Conservation (phyloP, 2,113 vertebrate genomes). For the Hipposideros armiger region DNA sequence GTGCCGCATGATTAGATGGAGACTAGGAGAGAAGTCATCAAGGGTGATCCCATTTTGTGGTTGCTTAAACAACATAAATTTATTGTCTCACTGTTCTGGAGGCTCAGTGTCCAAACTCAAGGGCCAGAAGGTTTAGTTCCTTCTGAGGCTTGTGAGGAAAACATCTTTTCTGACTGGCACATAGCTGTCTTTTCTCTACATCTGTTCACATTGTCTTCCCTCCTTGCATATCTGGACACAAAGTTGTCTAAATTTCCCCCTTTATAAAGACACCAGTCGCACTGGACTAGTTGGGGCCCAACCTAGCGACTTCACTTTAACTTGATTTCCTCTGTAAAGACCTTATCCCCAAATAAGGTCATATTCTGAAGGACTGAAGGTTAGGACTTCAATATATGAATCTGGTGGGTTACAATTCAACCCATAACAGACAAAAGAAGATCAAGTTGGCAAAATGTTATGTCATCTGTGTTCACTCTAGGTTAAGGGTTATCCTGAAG, state of each 20-base stretch:
- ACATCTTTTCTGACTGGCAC: not conserved
- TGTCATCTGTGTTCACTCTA: not conserved
- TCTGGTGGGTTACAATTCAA: not conserved
- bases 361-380: not conserved
- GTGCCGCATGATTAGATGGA: not conserved
- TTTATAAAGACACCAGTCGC: not conserved
- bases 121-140: not conserved
- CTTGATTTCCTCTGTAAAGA: not conserved
- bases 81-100: not conserved
- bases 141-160: not conserved
- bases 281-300: too few relatives aligned
- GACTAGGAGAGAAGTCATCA: not conserved
- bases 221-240: not conserved
- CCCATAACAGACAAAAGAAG: not conserved
- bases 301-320: not conserved
- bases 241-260: not conserved
- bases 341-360: not conserved
- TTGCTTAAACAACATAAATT: not conserved
- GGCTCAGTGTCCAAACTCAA: not conserved
- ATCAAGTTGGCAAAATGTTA: not conserved
- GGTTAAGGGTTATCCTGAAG: not conserved
- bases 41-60: not conserved
- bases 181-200: not conserved
- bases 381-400: not conserved
- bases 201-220: not conserved